Base-by-base conservation (phyloP, 2,797 vertebrate genomes). In the Hippocampus kuda region DNA sequence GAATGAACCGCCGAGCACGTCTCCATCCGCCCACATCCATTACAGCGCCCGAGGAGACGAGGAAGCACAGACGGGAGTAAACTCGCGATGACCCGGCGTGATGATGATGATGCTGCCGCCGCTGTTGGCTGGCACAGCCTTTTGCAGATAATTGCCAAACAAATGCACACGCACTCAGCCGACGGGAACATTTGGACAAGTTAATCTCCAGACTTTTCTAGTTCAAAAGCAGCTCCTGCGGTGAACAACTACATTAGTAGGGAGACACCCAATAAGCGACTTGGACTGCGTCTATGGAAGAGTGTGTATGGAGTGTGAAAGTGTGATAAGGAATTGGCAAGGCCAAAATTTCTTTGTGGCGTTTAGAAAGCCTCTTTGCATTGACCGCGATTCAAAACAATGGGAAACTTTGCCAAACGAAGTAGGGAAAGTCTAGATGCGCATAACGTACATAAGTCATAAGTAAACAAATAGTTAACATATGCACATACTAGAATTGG, bases 41-140 rank as follows among this genome's bases (percentile, higher is more conserved):
- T 42, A 68, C 68, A 64, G 56, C 46, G 71, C 56, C 74, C 67
- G 66, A 69, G 63, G 63, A 27, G 26, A 65, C 1, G 42, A 46
- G 42, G 42, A 77, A 74, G 69, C 68, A 34, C 67, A 79, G 73
- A 79, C 72, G 1, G 59, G 53, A 63, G 42, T 79, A 56, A 85
- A 86, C 81, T 81, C 83, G 5, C 71, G 46, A 57, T 79, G 84
- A 86, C 75, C 83, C 68, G 59, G 27, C 18, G 59, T 16, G 18
- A 61, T 61, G 18, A 60, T 60, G 59, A 20, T 26, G 56, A 12
- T 27, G 56, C 10, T 66, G 34, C 74, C 75, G 71, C 78, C n/a
- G 75, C 41, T 67, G 69, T 68, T 66, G 72, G 1, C 69, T 75
- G 68, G 79, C 77, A 68, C 0, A 61, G 24, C 61, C 67, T 59